Conservation (phyloP, 2,113 vertebrate genomes). For the Talpa occidentalis region DNA sequence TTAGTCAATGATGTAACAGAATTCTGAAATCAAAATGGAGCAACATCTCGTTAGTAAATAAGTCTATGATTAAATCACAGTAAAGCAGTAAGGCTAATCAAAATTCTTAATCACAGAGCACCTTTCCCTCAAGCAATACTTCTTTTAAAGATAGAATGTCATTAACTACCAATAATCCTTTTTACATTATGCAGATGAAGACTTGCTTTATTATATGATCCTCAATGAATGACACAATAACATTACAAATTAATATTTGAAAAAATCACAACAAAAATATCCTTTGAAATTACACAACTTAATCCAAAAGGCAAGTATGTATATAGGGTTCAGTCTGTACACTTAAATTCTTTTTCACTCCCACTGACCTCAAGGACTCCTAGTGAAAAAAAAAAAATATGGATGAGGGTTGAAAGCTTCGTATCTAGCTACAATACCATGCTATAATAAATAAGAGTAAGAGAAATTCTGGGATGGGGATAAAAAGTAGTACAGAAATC, state of each 20-base stretch:
- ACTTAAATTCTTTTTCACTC: slow-evolving; percentile 34
- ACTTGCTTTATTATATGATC: slow-evolving; percentile 7
- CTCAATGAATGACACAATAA: slow-evolving; percentile 11
- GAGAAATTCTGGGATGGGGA: background rate
- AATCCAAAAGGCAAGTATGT: slow-evolving; percentile 13
- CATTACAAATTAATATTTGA: slow-evolving; percentile 20
- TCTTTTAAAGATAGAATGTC: slow-evolving; percentile 44
- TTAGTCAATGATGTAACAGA: background rate
- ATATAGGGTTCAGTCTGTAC: background rate
- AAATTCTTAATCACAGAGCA: background rate
- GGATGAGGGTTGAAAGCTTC: background rate
- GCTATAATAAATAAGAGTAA: background rate
- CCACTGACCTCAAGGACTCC: background rate
- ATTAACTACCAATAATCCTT: slow-evolving; percentile 27
- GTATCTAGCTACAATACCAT: background rate
- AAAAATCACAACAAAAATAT: slow-evolving; percentile 43
- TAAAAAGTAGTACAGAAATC: background rate
- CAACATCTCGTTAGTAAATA: slow-evolving; percentile 55
- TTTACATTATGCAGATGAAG: background rate
- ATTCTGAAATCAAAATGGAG: slow-evolving; percentile 62
- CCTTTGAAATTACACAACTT: slow-evolving; percentile 35
- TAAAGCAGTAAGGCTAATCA: slow-evolving; percentile 44
- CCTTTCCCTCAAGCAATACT: slow-evolving; percentile 40
- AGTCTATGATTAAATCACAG: background rate
- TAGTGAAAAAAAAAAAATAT: slow-evolving; percentile 43